These are phyloP conservation scores for Brachyhypopomus occidentalis DNA, from an alignment of 2,113 vertebrate genomes.

Conservation along the genomic window DNA sequence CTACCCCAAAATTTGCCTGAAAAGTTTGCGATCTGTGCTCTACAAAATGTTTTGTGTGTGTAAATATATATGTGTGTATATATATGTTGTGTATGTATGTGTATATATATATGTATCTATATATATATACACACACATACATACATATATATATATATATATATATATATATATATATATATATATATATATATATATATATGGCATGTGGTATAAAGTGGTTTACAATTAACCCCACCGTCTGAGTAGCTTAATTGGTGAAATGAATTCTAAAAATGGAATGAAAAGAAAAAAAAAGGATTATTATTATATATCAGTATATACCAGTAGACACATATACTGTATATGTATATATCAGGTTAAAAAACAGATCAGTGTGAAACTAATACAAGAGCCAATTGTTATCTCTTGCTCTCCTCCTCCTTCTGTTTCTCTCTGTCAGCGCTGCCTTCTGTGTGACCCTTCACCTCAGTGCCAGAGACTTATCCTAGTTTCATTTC, in stretches of 20 bases:
- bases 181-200: slow-evolving; percentile 27
- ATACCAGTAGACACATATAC: slow-evolving; percentile 63
- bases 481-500: slow-evolving; percentile 19
- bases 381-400: slow-evolving; percentile 50
- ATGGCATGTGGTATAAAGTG: slow-evolving; percentile 45
- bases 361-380: slow-evolving; percentile 59
- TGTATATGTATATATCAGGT: slow-evolving; percentile 54
- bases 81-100: too few species aligned
- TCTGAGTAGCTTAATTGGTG: slow-evolving; percentile 60
- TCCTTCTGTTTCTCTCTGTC: slow-evolving; percentile 59
- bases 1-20: slow-evolving; percentile 49
- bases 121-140: too few species aligned
- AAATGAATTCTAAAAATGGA: slow-evolving; percentile 68
- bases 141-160: not conserved
- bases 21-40: slow-evolving; percentile 57
- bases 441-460: slow-evolving; percentile 49
- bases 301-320: slow-evolving; percentile 51
- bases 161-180: slow-evolving; percentile 25
- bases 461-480: slow-evolving; percentile 21
- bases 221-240: slow-evolving; percentile 58
- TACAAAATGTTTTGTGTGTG: slow-evolving; percentile 46
- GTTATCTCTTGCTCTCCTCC: slow-evolving; percentile 55
- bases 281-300: slow-evolving; percentile 57
- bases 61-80: not conserved
- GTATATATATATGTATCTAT: too few species aligned